Evolutionary conservation across 2,113 vertebrate genomes (phyloP).

Genomic region (Cichladusa arquata): DNA sequence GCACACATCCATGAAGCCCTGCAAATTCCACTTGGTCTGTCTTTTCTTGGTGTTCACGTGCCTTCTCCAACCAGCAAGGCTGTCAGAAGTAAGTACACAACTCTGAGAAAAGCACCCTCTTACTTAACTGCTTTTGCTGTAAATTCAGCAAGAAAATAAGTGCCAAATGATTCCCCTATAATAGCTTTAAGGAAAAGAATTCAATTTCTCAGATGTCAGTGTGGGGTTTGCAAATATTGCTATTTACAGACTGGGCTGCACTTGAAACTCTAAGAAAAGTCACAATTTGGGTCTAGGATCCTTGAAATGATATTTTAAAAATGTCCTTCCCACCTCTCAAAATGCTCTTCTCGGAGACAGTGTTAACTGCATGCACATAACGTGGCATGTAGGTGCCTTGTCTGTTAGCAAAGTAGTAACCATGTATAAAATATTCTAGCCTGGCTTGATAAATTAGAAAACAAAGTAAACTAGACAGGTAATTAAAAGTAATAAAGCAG

Average conservation of each 20-base stretch:
- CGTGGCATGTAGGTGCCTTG: neutral
- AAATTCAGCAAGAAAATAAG: neutral
- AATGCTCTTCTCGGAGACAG: neutral
- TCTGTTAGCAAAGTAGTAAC: neutral
- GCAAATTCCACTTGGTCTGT: neutral
- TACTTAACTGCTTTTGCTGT: neutral
- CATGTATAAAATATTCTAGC: neutral
- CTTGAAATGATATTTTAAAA: neutral
- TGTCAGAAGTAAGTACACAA: neutral
- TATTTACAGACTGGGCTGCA: neutral
- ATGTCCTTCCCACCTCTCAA: neutral
- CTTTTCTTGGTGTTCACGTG: neutral
- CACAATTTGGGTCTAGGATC: neutral
- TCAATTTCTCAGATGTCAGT: neutral
- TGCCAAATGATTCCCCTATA: neutral
- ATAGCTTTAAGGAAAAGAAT: neutral
- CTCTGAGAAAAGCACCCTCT: neutral
- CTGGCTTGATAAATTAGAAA: conserved; percentile 7
- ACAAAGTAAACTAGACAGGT: conserved; percentile 39
- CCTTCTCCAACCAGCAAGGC: neutral
- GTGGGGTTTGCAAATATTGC: neutral
- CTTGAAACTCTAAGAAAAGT: neutral
- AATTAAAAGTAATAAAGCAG: conserved; percentile 64
- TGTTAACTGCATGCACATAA: neutral
- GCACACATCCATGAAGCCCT: neutral